phyloP scores from a whole-genome alignment of 2,797 vertebrate species.

The Chloroceryle inda region DNA sequence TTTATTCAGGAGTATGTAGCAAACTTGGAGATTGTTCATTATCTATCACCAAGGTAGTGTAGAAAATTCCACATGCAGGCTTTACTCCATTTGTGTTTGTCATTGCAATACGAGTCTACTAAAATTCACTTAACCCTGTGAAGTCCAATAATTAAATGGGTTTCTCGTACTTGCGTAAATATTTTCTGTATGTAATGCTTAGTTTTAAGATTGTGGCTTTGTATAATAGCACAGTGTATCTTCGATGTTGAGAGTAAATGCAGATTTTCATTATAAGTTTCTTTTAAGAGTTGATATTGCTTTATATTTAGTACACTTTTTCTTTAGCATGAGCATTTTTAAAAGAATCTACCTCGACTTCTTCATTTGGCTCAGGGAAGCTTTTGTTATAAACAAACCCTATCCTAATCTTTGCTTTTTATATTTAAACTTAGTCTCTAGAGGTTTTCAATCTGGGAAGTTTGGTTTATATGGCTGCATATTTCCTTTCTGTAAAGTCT shows the following conservation, averaged over 20 bases:
- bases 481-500: neutral
- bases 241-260: neutral
- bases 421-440: neutral
- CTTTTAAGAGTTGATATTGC: neutral
- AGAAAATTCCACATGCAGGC: neutral
- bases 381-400: neutral
- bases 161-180: neutral
- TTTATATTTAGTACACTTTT: neutral
- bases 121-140: neutral
- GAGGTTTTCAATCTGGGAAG: neutral
- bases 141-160: neutral
- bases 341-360: constrained; percentile 8
- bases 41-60: neutral
- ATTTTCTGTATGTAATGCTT: neutral
- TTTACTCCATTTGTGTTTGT: neutral
- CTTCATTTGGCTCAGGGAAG: constrained; percentile 8
- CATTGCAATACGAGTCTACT: neutral
- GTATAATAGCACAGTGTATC: neutral
- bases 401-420: neutral
- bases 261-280: neutral
- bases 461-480: neutral
- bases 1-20: neutral
- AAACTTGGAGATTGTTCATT: neutral
- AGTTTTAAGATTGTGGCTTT: neutral
- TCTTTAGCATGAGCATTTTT: neutral